phyloP scores from a whole-genome alignment of 2,888 invertebrate species.

The Eupithecia pulchellata region DNA sequence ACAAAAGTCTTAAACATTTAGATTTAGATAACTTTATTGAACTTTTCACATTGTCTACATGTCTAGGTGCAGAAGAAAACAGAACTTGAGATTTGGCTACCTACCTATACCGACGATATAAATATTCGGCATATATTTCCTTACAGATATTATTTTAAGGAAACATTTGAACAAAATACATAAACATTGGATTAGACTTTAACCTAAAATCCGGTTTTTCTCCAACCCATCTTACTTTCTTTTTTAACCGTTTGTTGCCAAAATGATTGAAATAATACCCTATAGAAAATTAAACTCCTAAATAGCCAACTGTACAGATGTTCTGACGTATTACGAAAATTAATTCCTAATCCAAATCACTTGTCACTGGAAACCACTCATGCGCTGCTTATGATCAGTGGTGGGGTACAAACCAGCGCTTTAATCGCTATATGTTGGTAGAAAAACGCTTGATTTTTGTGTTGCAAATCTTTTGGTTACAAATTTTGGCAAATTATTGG shows the following conservation, averaged over 20 bases:
- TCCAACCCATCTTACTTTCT: not conserved
- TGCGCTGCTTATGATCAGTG: conserved; percentile 49
- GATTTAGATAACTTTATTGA: too few relatives aligned
- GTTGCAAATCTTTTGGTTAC: not conserved
- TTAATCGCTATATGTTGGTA: conserved; percentile 35
- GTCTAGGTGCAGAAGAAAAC: too few relatives aligned
- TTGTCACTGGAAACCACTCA: conserved; percentile 78
- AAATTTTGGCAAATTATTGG: not conserved
- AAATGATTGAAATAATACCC: conserved; percentile 7
- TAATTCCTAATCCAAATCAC: conserved; percentile 78
- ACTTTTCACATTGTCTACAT: too few relatives aligned
- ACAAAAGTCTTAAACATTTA: too few relatives aligned
- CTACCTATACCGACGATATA: too few relatives aligned
- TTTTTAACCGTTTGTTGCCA: not conserved
- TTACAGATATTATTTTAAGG: too few relatives aligned
- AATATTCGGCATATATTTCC: too few relatives aligned
- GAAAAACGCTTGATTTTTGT: not conserved
- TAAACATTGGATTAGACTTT: too few relatives aligned
- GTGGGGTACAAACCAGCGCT: conserved; percentile 42
- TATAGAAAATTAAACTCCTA: conserved; percentile 29
- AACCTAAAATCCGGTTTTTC: not conserved
- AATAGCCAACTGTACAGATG: conserved; percentile 74
- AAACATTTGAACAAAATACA: too few relatives aligned
- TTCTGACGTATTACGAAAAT: conserved; percentile 68
- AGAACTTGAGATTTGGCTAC: too few relatives aligned